Evolutionary conservation across 2,888 invertebrate species (phyloP), one percentile per base, ranked within the genome.

Genomic region (Heterodera filipjevi): DNA sequence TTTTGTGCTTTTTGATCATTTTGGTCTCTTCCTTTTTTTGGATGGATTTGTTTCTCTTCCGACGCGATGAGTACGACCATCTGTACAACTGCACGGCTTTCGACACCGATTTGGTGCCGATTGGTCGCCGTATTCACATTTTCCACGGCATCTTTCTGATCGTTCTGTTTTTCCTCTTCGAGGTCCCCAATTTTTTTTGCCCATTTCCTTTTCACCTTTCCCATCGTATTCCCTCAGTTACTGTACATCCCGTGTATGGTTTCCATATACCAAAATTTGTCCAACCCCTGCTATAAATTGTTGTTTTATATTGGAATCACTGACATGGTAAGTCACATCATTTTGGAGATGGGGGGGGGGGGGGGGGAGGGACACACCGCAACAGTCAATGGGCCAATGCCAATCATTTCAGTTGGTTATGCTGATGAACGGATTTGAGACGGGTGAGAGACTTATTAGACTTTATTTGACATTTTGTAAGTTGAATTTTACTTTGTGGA

Each of bases 381-480:
- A 19, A 39, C 27, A 73, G 8, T 49, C 35, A 22, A 5, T 19
- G 33, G 3, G 16, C 30, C 10, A 72, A 27, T 46, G 6, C 27
- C 10, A 33, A n/a, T 12, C 32, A 35, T 74, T 74, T 33, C 39
- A 75, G 75, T 27, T 59, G 27, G 75, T 75, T 8, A 49, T 75
- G 75, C 22, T 75, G n/a, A 59, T 75, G 75, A 75, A 75, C 30
- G 75, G 75, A 59, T 22, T 75, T 8, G 75, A 75, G 44, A 75
- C 75, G n/a, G 75, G 75, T 33, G 32, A 49, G 44, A 53, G 6
- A 22, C n/a, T n/a, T n/a, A n/a, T n/a, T n/a, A n/a, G n/a, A n/a
- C n/a, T n/a, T n/a, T n/a, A n/a, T n/a, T n/a, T n/a, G n/a, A n/a
- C n/a, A n/a, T n/a, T n/a, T n/a, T n/a, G n/a, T n/a, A n/a, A n/a